Base-by-base conservation (phyloP, 1,140 invertebrate species). In the Oreohelix idahoensis region DNA sequence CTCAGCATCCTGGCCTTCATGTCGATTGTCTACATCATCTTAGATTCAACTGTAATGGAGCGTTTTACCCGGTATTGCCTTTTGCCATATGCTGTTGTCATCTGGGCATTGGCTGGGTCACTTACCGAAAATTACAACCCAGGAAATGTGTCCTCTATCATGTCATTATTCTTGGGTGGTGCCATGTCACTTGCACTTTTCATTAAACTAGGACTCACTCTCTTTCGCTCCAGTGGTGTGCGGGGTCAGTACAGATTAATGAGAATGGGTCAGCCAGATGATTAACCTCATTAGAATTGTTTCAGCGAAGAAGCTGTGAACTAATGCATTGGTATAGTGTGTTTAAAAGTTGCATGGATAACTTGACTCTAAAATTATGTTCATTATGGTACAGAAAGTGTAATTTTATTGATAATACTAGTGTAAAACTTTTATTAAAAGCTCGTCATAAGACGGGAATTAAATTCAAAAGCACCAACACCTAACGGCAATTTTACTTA, bases 31-130 rank as follows among this genome's bases (percentile, higher is more conserved):
- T 92, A 87, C 83, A 86, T 89, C 45, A 71, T 84, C 17, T 45
- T 89, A 10, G 90, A 92, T 75, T 83, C 87, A 32, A 84, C 85
- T 49, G 58, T 90, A 20, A 70, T 89, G 2, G 89, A 92, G 81
- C 88, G 85, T 36, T 92, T 86, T 80, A 86, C 87, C 8, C 69
- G 90, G 15, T 91, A 88, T 75, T 88, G 87, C 13, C 89, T 90
- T 76, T 84, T 86, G 23, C 91, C 90, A 1, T 90, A 91, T 80
- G 77, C 87, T n/a, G 87, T 86, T 36, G 38, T 91, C 13, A 87
- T 88, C 13, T 82, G 87, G 20, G 89, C 88, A 0, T 77, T 91
- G 5, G 79, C 85, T 35, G 90, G 87, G 26, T 83, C 84, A 38
- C 66, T 89, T 13, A 15, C 38, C n/a, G 85, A 88, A 75, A 89